Percentiles rank a stretch among this genome's conserved stretches.
These are phyloP conservation scores for Gallinago media DNA, from an alignment of 2,113 vertebrate genomes.

Conservation along the genomic window DNA sequence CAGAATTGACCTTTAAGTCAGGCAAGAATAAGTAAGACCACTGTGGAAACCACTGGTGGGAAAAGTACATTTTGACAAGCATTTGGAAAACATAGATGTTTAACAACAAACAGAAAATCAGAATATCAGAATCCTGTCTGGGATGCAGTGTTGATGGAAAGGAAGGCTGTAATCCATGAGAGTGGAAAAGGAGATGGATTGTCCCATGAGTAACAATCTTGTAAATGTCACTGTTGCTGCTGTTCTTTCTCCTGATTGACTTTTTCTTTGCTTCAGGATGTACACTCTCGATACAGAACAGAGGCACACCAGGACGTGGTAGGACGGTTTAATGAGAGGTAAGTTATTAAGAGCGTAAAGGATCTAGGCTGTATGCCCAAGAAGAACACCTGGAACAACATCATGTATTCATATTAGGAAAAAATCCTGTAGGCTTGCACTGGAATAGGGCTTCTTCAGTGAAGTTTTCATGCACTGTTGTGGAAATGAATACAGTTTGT, in stretches of 20 bases:
- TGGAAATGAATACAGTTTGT: background rate
- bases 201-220: background rate
- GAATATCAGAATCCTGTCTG: background rate
- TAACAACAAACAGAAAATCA: background rate
- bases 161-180: background rate
- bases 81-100: background rate
- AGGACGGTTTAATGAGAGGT: slow-evolving; percentile 97
- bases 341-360: background rate
- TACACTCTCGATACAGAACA: slow-evolving; percentile 95
- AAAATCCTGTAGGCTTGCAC: background rate
- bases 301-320: slow-evolving; percentile 97
- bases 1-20: background rate
- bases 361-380: background rate
- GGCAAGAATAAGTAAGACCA: background rate
- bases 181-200: background rate
- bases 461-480: background rate
- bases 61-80: background rate
- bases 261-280: slow-evolving; percentile 79
- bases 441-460: background rate
- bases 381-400: rapidly evolving
- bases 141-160: background rate
- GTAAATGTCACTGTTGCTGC: background rate
- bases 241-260: background rate
- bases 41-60: background rate
- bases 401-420: rapidly evolving